A percentile compares a stretch with the other conserved stretches of the same genome.
Conservation (phyloP, 1,140 invertebrate genomes). For the Parasteatoda tepidariorum region DNA sequence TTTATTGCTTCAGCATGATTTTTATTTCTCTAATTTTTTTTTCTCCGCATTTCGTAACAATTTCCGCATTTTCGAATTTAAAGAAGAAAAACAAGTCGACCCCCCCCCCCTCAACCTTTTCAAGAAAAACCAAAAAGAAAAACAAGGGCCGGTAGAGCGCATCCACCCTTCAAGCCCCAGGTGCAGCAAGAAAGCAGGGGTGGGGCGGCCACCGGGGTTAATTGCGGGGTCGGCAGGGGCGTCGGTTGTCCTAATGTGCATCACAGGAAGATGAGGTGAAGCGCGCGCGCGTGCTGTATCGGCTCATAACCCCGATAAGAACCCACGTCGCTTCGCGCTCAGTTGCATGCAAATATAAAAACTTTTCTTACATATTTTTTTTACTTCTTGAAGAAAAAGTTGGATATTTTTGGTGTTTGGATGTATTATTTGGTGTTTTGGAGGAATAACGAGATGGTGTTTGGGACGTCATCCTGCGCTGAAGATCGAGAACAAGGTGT, state of each 20-base stretch:
- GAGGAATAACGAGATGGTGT: not conserved
- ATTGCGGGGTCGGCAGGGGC: constrained; percentile 46
- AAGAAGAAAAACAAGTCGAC: not conserved
- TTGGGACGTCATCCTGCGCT: not conserved
- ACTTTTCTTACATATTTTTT: not conserved
- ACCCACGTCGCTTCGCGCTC: constrained; percentile 1
- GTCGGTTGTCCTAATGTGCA: constrained; percentile 20
- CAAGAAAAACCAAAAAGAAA: not conserved
- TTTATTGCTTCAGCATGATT: too few relatives aligned
- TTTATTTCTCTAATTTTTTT: too few relatives aligned
- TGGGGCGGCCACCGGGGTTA: constrained; percentile 17
- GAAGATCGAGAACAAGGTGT: not conserved
- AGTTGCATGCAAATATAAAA: constrained; percentile 39
- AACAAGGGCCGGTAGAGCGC: not conserved
- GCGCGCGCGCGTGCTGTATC: constrained; percentile 39
- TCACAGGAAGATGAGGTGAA: constrained; percentile 36
- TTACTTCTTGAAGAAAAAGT: not conserved
- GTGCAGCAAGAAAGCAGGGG: constrained; percentile 5
- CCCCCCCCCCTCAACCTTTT: not conserved
- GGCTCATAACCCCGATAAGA: constrained; percentile 18
- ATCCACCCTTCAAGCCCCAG: constrained; percentile 29
- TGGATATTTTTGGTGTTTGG: too few relatives aligned
- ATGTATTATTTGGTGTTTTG: constrained; percentile 2
- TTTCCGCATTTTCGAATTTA: constrained; percentile 28
- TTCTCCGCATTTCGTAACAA: too few relatives aligned